A percentile compares a stretch with the other conserved stretches of the same genome.
These are phyloP conservation scores for Polia nebulosa DNA, from an alignment of 2,888 invertebrate genomes.

Conservation along the genomic window DNA sequence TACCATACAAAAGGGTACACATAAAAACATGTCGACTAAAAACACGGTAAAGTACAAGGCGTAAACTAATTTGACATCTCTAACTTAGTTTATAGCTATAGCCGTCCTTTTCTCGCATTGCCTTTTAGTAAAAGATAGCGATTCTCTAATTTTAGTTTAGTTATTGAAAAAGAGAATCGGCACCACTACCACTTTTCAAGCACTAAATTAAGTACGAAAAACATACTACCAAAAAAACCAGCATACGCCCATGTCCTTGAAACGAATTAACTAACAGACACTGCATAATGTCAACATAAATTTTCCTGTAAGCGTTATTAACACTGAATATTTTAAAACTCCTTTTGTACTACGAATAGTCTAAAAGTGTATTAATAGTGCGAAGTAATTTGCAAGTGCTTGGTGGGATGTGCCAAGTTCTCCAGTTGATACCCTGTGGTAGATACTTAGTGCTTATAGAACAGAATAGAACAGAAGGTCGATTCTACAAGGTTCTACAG, in stretches of 20 bases:
- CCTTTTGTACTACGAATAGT: slow-evolving; percentile 38
- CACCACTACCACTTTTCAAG: neutral
- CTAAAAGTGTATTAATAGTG: slow-evolving; percentile 52
- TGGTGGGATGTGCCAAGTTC: slow-evolving; percentile 35
- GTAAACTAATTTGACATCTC: too few relatives aligned
- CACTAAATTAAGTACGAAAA: neutral
- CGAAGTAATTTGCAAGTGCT: slow-evolving; percentile 30
- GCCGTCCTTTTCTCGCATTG: too few relatives aligned
- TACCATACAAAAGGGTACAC: too few relatives aligned
- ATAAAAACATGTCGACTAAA: too few relatives aligned
- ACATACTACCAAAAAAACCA: neutral
- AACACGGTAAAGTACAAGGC: too few relatives aligned
- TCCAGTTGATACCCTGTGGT: slow-evolving; percentile 4
- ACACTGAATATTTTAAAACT: slow-evolving; percentile 48
- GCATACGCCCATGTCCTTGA: slow-evolving; percentile 10
- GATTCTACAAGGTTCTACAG: too few relatives aligned
- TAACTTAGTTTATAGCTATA: too few relatives aligned
- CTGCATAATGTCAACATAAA: slow-evolving; percentile 35
- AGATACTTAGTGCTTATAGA: neutral
- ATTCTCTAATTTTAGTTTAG: too few relatives aligned
- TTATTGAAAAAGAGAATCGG: neutral
- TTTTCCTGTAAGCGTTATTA: slow-evolving; percentile 40
- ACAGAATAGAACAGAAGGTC: neutral
- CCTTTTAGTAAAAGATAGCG: too few relatives aligned
- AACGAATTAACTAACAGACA: slow-evolving; percentile 22